These are phyloP conservation scores for Procavia capensis DNA, from an alignment of 2,113 vertebrate species.

Conservation along the genomic window DNA sequence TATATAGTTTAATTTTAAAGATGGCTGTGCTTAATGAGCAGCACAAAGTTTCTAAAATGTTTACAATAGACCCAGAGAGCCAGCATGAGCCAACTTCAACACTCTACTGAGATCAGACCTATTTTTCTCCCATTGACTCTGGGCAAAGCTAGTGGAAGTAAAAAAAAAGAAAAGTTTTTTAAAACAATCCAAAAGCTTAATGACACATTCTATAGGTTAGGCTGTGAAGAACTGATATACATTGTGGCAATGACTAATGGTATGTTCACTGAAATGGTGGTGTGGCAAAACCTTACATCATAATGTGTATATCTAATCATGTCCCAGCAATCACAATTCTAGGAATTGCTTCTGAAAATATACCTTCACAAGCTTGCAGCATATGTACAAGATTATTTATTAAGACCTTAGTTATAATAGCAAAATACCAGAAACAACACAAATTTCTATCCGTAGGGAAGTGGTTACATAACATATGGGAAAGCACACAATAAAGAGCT, in stretches of 20 bases:
- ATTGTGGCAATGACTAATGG: too few species aligned
- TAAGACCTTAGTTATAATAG: background rate
- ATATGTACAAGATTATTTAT: background rate
- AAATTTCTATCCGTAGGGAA: background rate
- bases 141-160: background rate
- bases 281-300: background rate
- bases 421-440: background rate
- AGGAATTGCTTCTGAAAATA: background rate
- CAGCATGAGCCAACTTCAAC: background rate
- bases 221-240: too few species aligned
- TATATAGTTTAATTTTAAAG: slow-evolving; percentile 1
- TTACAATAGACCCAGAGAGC: background rate
- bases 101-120: background rate
- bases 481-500: background rate
- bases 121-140: background rate
- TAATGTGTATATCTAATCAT: background rate
- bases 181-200: background rate
- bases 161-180: background rate
- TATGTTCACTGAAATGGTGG: too few species aligned
- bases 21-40: background rate
- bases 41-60: background rate
- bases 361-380: background rate
- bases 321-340: background rate
- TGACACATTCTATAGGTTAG: background rate
- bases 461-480: background rate